Evolutionary conservation across 2,888 invertebrate genomes (phyloP), one percentile per base, ranked within the genome.

Genomic region (Sinodicranocentrus sp.): DNA sequence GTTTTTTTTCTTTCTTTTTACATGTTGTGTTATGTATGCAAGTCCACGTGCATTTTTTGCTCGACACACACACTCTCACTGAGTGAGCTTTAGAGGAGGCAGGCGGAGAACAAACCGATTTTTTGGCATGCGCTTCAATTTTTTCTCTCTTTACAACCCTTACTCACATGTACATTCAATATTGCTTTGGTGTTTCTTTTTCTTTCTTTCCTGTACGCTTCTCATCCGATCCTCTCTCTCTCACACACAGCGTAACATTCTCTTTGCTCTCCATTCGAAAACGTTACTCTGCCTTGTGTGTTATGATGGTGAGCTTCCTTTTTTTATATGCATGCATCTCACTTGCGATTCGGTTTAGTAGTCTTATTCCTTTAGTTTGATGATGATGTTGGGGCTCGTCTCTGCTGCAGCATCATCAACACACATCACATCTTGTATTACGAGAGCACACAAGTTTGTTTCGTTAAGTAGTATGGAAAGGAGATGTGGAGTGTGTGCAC

Each of bases 21-120:
- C 1, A 48, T 68, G 28, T n/a, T 52, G 17, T 78, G 19, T 26
- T 39, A 44, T 23, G 28, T 68, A 70, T 79, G 76, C 71, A 78
- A 77, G 65, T 85, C 85, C 85, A 85, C 85, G 85, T 85, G 85
- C 79, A 85, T 85, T 83, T 85, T 85, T 85, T 85, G 82, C 65
- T 76, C 33, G 23, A 25, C 25, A 15, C 65, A 65, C 67, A 57
- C 13, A 48, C 17, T 33, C n/a, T n/a, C 61, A 44, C 2, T 59
- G 28, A 10, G 44, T 28, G 25, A 73, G 25, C n/a, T 61, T 6
- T 59, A 75, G 23, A 23, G 10, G n/a, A 76, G 54, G 59, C 78
- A 71, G 75, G 75, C 54, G 76, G 70, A 78, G 78, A 78, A 72
- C 43, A 59, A 68, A 79, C 79, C 83, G 79, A 83, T 83, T 85